phyloP scores from a whole-genome alignment of 2,888 invertebrate species.

The Acheta domesticus region DNA sequence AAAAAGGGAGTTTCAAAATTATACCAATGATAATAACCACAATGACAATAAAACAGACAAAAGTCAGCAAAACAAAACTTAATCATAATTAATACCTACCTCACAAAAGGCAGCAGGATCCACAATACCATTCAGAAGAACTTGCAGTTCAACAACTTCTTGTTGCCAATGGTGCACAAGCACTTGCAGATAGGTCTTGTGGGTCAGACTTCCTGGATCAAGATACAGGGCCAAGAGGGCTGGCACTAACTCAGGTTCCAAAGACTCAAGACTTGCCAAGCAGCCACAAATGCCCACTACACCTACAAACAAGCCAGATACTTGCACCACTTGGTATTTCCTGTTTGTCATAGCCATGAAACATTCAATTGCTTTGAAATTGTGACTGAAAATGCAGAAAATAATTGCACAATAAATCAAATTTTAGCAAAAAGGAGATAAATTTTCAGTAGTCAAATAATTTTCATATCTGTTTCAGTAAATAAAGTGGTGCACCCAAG shows the following conservation, averaged over 20 bases:
- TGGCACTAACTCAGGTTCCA: slow-evolving; percentile 65
- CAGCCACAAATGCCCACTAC: slow-evolving; percentile 60
- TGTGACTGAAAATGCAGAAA: not conserved
- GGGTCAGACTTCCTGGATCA: slow-evolving; percentile 50
- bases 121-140: slow-evolving; percentile 61
- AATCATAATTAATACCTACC: slow-evolving; percentile 46
- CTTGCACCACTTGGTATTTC: not conserved
- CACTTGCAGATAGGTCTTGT: slow-evolving; percentile 51
- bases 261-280: slow-evolving; percentile 63
- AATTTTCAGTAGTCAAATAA: too few relatives aligned
- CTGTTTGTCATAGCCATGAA: not conserved
- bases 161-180: slow-evolving; percentile 58
- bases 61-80: too few relatives aligned
- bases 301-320: slow-evolving; percentile 48
- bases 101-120: slow-evolving; percentile 67
- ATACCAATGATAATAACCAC: too few relatives aligned
- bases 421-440: not conserved
- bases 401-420: not conserved
- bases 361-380: not conserved
- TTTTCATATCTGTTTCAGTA: too few relatives aligned
- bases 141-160: slow-evolving; percentile 57
- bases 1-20: too few relatives aligned
- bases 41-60: too few relatives aligned
- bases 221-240: slow-evolving; percentile 52
- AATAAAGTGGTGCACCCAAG: too few relatives aligned